Conservation (phyloP, 2,113 vertebrate species). For the Calyptomena viridis region DNA sequence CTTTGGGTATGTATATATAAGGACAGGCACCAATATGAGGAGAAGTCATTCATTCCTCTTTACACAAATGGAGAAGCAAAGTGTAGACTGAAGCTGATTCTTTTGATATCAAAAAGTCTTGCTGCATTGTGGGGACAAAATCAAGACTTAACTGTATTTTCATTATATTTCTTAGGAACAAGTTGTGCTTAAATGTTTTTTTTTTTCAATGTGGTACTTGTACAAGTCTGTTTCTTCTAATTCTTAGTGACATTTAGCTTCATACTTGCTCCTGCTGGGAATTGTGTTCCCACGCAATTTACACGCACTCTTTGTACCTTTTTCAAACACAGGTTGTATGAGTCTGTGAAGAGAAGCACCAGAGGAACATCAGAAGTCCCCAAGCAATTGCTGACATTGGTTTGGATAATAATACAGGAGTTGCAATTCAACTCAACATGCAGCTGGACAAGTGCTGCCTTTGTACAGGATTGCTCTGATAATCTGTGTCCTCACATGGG, state of each 20-base stretch:
- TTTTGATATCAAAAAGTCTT: not conserved
- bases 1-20: not conserved
- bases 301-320: accelerated
- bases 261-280: not conserved
- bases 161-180: not conserved
- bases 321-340: not conserved
- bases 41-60: not conserved
- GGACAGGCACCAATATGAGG: not conserved
- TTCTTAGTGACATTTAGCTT: not conserved
- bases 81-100: not conserved
- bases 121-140: not conserved
- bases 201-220: not conserved
- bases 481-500: accelerated
- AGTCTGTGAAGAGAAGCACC: not conserved
- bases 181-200: not conserved
- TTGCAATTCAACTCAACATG: not conserved
- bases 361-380: not conserved
- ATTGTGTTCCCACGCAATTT: not conserved
- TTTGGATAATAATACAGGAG: not conserved
- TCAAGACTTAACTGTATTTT: not conserved
- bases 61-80: not conserved
- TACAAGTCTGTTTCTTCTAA: not conserved
- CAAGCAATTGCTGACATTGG: not conserved
- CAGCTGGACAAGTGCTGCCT: not conserved
- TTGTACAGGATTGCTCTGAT: not conserved